Evolutionary conservation across 2,113 vertebrate genomes (phyloP).

Genomic region (Ptyas mucosa): DNA sequence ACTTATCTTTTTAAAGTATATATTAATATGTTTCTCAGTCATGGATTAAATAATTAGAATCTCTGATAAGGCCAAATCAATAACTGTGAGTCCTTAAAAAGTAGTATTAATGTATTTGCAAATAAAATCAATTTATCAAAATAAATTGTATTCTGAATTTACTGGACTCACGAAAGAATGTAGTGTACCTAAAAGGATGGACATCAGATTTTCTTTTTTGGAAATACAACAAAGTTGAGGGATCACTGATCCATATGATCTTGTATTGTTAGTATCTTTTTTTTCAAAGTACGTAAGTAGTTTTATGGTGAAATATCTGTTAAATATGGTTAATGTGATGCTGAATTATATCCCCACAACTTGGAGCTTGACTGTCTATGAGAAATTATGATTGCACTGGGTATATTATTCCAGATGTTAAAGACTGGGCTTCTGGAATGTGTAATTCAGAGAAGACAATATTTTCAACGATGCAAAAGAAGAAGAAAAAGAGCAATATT

Average conservation of each 20-base stretch:
- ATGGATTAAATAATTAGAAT: background rate
- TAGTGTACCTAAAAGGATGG: background rate
- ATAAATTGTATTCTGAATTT: background rate
- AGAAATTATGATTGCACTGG: background rate
- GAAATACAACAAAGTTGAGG: background rate
- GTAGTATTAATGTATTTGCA: background rate
- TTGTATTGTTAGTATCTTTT: background rate
- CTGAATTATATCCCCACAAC: background rate
- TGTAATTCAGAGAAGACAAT: background rate
- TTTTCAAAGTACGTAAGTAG: background rate
- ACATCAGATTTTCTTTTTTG: background rate
- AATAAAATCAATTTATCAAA: background rate
- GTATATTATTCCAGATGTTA: background rate
- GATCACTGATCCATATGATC: background rate
- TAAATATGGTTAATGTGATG: background rate
- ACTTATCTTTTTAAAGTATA: background rate
- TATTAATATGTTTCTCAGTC: background rate
- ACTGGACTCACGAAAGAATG: background rate
- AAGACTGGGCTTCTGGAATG: background rate
- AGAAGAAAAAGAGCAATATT: background rate
- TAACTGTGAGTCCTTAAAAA: background rate
- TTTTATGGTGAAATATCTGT: background rate
- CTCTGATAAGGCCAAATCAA: background rate
- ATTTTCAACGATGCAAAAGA: background rate
- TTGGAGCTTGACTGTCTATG: background rate